phyloP scores from a whole-genome alignment of 2,113 vertebrate genomes.

The Glareola pratincola region DNA sequence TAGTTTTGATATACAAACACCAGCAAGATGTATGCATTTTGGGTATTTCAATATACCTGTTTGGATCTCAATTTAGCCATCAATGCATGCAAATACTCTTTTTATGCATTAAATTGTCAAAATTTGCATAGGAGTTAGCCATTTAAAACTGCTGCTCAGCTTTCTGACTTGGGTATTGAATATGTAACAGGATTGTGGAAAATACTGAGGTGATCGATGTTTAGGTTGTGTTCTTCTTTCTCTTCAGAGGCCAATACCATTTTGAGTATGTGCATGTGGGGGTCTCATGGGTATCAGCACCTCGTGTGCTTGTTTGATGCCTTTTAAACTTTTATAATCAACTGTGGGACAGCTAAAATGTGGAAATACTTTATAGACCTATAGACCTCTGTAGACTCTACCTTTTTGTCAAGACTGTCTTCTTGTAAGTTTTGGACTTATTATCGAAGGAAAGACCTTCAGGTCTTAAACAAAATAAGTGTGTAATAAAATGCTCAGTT shows the following conservation, averaged over 20 bases:
- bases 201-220: background rate
- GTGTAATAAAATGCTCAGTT: background rate
- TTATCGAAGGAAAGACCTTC: background rate
- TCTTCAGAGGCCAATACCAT: background rate
- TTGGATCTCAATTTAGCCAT: background rate
- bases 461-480: background rate
- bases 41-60: background rate
- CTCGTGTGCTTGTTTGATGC: background rate
- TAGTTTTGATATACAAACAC: background rate
- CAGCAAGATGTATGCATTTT: background rate
- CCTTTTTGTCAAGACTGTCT: conserved; percentile 1
- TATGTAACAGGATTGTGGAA: background rate
- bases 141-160: background rate
- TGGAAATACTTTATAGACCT: background rate
- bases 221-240: background rate
- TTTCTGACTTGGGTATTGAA: background rate
- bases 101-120: background rate
- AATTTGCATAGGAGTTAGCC: background rate
- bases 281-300: background rate
- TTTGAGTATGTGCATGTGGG: background rate
- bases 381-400: background rate
- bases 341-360: background rate
- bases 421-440: background rate
- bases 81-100: background rate
- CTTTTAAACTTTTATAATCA: conserved; percentile 20